phyloP scores from a whole-genome alignment of 2,113 vertebrate genomes.

The Connochaetes taurinus region DNA sequence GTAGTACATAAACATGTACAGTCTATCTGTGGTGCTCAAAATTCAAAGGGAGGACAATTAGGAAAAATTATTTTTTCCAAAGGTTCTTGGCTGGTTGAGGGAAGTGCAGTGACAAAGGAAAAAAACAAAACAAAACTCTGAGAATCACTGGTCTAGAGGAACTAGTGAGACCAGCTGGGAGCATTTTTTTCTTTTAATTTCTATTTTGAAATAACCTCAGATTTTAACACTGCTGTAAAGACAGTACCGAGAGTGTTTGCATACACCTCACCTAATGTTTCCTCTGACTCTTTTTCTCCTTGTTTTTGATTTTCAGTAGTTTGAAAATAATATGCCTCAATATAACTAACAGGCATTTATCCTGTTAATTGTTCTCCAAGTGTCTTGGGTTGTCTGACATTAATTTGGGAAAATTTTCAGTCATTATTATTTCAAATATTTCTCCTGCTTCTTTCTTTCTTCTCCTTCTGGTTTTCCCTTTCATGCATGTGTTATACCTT shows the following conservation, averaged over 20 bases:
- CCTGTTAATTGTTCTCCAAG: background rate
- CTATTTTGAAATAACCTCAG: background rate
- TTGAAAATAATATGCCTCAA: background rate
- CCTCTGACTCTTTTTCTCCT: background rate
- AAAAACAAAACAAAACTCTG: background rate
- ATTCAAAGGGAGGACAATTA: background rate
- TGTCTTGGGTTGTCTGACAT: background rate
- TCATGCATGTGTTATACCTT: background rate
- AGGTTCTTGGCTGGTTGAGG: background rate
- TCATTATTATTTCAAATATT: background rate
- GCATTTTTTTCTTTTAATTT: background rate
- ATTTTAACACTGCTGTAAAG: background rate
- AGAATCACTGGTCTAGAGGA: background rate
- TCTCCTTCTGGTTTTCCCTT: background rate
- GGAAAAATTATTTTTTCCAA: background rate
- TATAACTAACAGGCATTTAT: background rate
- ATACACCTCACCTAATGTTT: background rate
- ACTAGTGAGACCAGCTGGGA: background rate
- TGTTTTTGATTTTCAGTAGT: background rate
- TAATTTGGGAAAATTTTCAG: background rate
- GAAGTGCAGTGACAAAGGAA: background rate
- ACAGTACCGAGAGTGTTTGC: background rate
- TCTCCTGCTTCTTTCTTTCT: background rate
- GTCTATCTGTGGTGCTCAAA: background rate
- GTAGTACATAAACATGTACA: background rate